Percentiles rank a stretch among this genome's conserved stretches.
These are phyloP conservation scores for Cheilosia grossa DNA, from an alignment of 2,888 invertebrate species.

Conservation along the genomic window DNA sequence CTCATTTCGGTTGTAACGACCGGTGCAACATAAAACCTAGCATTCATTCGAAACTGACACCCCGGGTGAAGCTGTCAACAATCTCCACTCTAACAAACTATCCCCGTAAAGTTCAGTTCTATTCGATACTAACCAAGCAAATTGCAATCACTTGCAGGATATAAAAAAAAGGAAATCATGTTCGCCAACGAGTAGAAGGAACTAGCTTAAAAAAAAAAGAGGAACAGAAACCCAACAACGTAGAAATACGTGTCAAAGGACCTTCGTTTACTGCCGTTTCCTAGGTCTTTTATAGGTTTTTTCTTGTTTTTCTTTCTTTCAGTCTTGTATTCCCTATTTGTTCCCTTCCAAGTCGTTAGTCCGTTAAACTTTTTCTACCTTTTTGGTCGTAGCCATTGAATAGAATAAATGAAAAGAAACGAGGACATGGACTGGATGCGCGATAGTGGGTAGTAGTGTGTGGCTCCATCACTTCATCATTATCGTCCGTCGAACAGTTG, in stretches of 20 bases:
- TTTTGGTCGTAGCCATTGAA: slow-evolving; percentile 59
- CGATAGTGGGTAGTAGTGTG: slow-evolving; percentile 43
- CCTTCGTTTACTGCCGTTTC: slow-evolving; percentile 54
- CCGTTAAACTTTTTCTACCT: slow-evolving; percentile 62
- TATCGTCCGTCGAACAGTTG: slow-evolving; percentile 37
- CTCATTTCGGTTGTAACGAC: background rate
- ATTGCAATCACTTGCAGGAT: slow-evolving; percentile 67
- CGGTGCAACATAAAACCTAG: background rate
- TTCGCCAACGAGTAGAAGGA: slow-evolving; percentile 4
- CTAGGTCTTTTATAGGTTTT: slow-evolving; percentile 40
- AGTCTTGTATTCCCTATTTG: slow-evolving; percentile 55
- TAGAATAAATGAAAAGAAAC: slow-evolving; percentile 71
- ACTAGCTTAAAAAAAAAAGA: slow-evolving; percentile 47
- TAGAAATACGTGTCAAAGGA: slow-evolving; percentile 73
- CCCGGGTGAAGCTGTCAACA: slow-evolving; percentile 1
- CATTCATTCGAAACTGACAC: background rate
- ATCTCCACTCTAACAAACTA: slow-evolving; percentile 5
- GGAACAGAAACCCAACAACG: background rate
- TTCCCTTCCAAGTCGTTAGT: slow-evolving; percentile 73
- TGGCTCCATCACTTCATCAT: slow-evolving; percentile 53
- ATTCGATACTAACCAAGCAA: slow-evolving; percentile 42
- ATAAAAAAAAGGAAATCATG: slow-evolving; percentile 31
- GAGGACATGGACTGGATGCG: slow-evolving; percentile 57
- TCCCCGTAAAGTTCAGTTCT: slow-evolving; percentile 4
- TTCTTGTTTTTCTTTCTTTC: slow-evolving; percentile 37